Conservation (phyloP, 2,888 invertebrate species). For the Dolichopus griseipennis region DNA sequence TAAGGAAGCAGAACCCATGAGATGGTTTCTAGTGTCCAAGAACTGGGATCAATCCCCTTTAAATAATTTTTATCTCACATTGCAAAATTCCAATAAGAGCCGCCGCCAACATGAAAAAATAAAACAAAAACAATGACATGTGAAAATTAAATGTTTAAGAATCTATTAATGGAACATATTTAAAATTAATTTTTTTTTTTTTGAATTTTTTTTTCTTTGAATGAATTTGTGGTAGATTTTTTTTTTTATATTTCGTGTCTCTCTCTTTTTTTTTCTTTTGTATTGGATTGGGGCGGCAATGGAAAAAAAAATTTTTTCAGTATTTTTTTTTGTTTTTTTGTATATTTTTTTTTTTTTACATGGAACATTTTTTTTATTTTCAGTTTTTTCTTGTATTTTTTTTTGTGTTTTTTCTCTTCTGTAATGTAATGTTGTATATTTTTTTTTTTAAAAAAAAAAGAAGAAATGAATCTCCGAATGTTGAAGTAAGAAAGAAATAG, state of each 20-base stretch:
- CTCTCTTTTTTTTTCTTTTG: background rate
- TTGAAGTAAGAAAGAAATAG: background rate
- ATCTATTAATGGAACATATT: too few species aligned
- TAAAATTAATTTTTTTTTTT: too few species aligned
- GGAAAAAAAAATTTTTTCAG: slow-evolving; percentile 18
- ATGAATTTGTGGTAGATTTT: slow-evolving; percentile 5
- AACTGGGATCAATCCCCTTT: too few species aligned
- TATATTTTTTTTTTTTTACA: slow-evolving; percentile 24
- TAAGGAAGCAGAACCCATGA: too few species aligned
- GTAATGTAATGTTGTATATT: slow-evolving; percentile 9
- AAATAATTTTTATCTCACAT: too few species aligned
- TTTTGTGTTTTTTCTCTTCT: slow-evolving; percentile 12
- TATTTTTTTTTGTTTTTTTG: slow-evolving; percentile 16
- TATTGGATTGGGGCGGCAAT: slow-evolving; percentile 1
- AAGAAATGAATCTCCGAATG: slow-evolving; percentile 4
- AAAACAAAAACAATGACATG: too few species aligned
- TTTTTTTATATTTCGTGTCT: background rate
- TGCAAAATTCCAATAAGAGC: too few species aligned
- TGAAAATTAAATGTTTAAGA: too few species aligned
- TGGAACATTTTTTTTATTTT: slow-evolving; percentile 19
- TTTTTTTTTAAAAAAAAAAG: too few species aligned
- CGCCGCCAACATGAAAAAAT: too few species aligned
- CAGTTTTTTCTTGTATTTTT: slow-evolving; percentile 22
- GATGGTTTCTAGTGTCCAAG: too few species aligned
- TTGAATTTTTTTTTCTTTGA: background rate